Evolutionary conservation across 2,113 vertebrate genomes (phyloP), one percentile per base, ranked within the genome.

Genomic region (Potamarius usumacintae): DNA sequence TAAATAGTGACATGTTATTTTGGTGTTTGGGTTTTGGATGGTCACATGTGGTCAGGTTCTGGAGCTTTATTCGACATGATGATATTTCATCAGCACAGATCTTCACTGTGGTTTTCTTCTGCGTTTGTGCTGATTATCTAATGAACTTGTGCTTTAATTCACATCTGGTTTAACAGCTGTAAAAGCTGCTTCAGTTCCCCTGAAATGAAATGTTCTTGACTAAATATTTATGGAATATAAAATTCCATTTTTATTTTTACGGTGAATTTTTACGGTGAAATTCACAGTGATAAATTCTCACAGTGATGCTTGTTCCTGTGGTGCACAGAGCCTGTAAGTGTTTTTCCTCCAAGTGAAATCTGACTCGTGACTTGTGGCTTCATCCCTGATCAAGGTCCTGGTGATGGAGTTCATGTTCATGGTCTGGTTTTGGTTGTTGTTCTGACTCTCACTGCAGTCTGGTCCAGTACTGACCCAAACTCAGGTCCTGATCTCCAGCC

Each of bases 391-490:
- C 18, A 53, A 74, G 42, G 82, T 82, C 60, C 79, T 42, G 89
- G 20, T 86, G 48, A 85, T 30, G 34, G 82, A 11, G 25, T 53
- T 63, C 27, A 52, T 34, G 79, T 34, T 88, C 81, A 85, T 84
- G 85, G 76, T 88, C 85, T 83, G n/a, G 74, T 81, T 80, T 87
- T 22, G 50, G 78, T 84, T 52, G 15, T 58, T 22, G 22, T 7
- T 17, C 48, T 83, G 42, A 57, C 72, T 90, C 80, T 91, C 88
- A 94, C 89, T 95, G 93, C 80, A 95, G 89, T 71, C 95, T 92
- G 62, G 94, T 92, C 94, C 94, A 95, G 89, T 93, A 94, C 88
- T 94, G 94, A 62, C 89, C 86, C 84, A 90, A 74, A 76, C 90
- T 82, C 86, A 89, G 71, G 74, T 91, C 91, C 25, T 91, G 91